Conservation (phyloP, 1,140 invertebrate genomes). For the Drosophila ogumai region DNA sequence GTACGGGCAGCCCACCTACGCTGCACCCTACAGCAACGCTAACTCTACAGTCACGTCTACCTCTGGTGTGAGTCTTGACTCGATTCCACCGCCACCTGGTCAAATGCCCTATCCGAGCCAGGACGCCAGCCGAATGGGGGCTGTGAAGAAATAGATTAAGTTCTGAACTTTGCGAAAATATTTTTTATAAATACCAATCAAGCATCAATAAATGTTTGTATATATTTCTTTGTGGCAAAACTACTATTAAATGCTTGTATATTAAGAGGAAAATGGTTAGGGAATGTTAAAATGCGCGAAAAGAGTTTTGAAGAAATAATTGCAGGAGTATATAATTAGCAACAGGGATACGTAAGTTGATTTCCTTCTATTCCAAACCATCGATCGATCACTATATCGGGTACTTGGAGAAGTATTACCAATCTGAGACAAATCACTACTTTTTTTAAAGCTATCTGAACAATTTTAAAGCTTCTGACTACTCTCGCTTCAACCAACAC, state of each 20-base stretch:
- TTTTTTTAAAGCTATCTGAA: too few relatives aligned
- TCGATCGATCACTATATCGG: neutral
- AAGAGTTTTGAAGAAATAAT: neutral
- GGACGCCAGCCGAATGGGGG: constrained; percentile 95
- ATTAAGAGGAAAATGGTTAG: neutral
- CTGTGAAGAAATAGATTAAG: constrained; percentile 79
- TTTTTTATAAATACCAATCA: constrained; percentile 18
- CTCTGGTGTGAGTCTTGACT: constrained; percentile 66
- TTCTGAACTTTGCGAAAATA: neutral
- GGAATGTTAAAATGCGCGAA: neutral
- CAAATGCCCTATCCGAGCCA: constrained; percentile 96
- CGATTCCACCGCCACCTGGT: constrained; percentile 86
- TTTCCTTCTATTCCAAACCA: neutral
- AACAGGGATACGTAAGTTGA: neutral
- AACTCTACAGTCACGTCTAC: constrained; percentile 36
- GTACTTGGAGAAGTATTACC: neutral
- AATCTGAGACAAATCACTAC: too few relatives aligned
- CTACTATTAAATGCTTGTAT: neutral
- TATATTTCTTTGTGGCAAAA: neutral
- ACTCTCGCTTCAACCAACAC: too few relatives aligned
- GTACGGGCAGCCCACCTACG: constrained; percentile 87
- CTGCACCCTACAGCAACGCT: constrained; percentile 79
- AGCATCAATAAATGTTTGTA: constrained; percentile 3
- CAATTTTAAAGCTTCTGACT: too few relatives aligned
- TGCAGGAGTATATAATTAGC: neutral